These are phyloP conservation scores for Diplogasteroides magnus DNA, from an alignment of 1,140 invertebrate genomes.

Conservation along the genomic window DNA sequence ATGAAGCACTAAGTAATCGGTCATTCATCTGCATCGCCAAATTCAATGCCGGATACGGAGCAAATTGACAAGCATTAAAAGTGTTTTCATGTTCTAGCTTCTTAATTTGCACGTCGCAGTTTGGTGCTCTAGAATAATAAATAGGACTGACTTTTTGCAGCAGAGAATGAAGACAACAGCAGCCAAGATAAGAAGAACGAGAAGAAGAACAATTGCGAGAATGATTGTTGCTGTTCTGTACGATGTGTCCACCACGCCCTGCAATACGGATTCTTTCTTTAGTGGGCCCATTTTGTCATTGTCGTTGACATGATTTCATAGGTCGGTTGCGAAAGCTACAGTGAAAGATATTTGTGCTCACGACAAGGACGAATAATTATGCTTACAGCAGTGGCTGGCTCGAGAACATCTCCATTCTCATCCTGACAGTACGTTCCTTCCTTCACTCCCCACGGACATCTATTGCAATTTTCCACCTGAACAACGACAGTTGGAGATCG, in stretches of 20 bases:
- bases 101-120: too few species aligned
- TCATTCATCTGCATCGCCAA: too few species aligned
- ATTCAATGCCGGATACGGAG: too few species aligned
- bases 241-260: conserved; percentile 41
- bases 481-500: neutral
- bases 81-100: too few species aligned
- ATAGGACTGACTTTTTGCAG: conserved; percentile 7
- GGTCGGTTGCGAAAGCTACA: too few species aligned
- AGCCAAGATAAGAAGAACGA: conserved; percentile 38
- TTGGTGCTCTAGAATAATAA: too few species aligned
- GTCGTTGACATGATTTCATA: too few species aligned
- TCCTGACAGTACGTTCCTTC: conserved; percentile 46
- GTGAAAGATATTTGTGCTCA: too few species aligned
- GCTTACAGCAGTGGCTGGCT: conserved; percentile 39
- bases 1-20: too few species aligned
- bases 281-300: too few species aligned
- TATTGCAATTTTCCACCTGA: conserved; percentile 43
- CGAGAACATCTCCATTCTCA: conserved; percentile 41
- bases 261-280: too few species aligned
- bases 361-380: neutral
- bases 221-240: conserved; percentile 47
- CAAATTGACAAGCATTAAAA: too few species aligned
- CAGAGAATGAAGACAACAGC: conserved; percentile 27
- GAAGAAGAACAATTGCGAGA: conserved; percentile 27
- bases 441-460: conserved; percentile 49